These are phyloP conservation scores for Thunnus albacares DNA, from an alignment of 2,797 vertebrate species.

Conservation along the genomic window DNA sequence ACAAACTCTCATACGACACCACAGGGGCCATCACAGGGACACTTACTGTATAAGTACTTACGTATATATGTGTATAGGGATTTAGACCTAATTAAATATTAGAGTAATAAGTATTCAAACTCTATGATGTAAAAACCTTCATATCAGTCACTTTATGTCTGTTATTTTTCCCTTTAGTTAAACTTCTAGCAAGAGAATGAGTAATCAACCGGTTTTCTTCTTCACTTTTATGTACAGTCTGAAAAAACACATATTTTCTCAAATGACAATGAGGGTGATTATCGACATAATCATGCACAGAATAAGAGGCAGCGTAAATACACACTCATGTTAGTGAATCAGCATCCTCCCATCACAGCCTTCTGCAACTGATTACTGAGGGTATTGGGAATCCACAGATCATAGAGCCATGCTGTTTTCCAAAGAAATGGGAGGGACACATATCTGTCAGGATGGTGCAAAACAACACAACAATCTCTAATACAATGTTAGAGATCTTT, in stretches of 20 bases:
- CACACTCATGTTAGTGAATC: conserved; percentile 7
- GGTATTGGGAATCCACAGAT: conserved; percentile 4
- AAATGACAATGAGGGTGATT: background rate
- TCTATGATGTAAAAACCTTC: background rate
- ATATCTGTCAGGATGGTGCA: background rate
- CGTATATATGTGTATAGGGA: background rate
- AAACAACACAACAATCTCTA: no score
- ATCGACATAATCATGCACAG: background rate
- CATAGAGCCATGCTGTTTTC: background rate
- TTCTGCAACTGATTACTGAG: background rate
- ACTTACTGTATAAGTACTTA: background rate
- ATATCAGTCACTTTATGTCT: background rate
- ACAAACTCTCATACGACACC: no score
- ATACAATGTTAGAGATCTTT: no score
- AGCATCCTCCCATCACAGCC: conserved; percentile 1
- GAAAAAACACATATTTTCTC: background rate
- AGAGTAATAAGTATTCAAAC: background rate
- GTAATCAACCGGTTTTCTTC: background rate
- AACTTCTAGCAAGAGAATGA: background rate
- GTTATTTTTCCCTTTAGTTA: background rate
- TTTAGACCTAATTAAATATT: background rate
- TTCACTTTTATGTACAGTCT: background rate
- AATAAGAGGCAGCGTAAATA: background rate
- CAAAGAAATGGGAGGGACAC: background rate
- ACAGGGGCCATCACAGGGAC: no score